Base-by-base conservation (phyloP, 2,797 vertebrate species). In the Diglossa cyanea region DNA sequence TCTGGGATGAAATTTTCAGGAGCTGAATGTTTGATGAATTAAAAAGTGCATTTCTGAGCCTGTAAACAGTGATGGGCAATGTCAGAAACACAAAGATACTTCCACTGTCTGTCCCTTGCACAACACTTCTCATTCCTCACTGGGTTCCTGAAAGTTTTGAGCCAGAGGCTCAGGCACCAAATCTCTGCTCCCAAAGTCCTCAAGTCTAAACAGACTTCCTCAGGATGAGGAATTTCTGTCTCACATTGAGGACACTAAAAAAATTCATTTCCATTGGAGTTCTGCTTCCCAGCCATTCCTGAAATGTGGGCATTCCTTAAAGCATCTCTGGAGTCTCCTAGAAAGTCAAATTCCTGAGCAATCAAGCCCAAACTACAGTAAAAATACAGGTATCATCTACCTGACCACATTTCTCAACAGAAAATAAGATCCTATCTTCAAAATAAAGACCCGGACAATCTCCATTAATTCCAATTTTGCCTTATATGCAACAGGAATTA, bases 191-290 rank as follows among this genome's bases (percentile, higher is more conserved):
- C 4, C 12, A 12, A 2, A 57, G 26, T 21, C 6, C 0, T 28
- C 11, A 37, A 68, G 13, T 17, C 40, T 14, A 54, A 40, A 47
- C 6, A 54, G 12, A 15, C 0, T 1, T 33, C 23, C 48, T 76
- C 42, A 72, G 16, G 19, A 21, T 10, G 3, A 65, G 5, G 54
- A 21, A 17, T 48, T 75, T 62, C 40, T 75, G 45, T 28, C 25
- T 78, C 7, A 57, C 4, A 19, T 1, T 40, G 33, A 78, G 1
- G 7, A 65, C 17, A 48, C 24, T 5, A 79, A 70, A 73, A 62
- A n/a, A 19, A 28, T 7, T 7, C 6, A 1, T 23, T 73, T 26
- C 47, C 0, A 0, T 9, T 47, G 11, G 9, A 70, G 15, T 76
- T 73, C 40, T 60, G 37, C 17, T 74, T 83, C 44, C 73, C 68